Conservation (phyloP, 23 tunicate species). For the Phallusia fumigata region DNA sequence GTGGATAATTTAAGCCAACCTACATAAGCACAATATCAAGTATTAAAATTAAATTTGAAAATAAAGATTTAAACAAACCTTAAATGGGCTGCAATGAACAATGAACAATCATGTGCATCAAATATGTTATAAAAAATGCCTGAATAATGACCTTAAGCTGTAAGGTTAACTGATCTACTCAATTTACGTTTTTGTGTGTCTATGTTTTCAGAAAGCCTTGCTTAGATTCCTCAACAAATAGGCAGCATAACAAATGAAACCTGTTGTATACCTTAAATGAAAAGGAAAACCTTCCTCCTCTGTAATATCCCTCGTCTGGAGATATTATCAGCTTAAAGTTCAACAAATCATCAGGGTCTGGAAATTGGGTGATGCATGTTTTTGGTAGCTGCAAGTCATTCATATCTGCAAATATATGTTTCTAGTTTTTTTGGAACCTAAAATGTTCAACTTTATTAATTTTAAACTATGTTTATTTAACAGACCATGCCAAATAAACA, state of each 20-base stretch:
- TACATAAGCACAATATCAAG: background rate
- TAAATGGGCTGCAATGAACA: no score
- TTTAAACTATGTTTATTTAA: no score
- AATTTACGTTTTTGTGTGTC: no score
- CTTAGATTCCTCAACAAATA: background rate
- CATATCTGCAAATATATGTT: conserved; percentile 40
- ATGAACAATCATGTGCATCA: background rate
- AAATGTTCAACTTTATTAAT: no score
- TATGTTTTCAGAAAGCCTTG: no score
- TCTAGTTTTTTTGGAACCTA: no score
- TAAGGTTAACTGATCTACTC: no score
- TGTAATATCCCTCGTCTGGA: conserved; percentile 96
- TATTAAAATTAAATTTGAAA: no score
- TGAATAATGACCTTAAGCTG: no score
- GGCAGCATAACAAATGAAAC: background rate
- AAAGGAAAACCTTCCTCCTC: conserved; percentile 90
- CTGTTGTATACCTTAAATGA: conserved; percentile 67
- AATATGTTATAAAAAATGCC: no score
- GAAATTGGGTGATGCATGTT: conserved; percentile 81
- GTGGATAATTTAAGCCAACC: conserved; percentile 88
- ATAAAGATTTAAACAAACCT: no score
- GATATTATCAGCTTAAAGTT: conserved; percentile 77
- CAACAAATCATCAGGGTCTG: conserved; percentile 85
- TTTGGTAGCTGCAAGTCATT: conserved; percentile 90
- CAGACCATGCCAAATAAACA: no score